Evolutionary conservation across 2,888 invertebrate genomes (phyloP), one percentile per base, ranked within the genome.

Genomic region (Encarsia formosa): DNA sequence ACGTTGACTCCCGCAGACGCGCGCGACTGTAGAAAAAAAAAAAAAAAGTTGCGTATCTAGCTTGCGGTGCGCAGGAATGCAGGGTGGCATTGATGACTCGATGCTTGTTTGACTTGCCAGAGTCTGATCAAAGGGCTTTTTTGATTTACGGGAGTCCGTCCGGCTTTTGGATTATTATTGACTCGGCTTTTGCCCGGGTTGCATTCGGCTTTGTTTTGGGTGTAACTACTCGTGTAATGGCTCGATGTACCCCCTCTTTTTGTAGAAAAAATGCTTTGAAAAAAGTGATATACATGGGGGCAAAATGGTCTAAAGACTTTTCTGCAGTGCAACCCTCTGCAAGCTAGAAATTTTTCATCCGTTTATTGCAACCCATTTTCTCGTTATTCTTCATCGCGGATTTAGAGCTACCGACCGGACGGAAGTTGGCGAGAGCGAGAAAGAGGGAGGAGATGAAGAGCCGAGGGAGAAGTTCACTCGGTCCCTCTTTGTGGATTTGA

Each of bases 1-100:
- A 57, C 66, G 63, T 67, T 66, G 66, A 67, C 66, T 66, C 22
- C 38, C 29, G 20, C 16, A 22, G 26, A 9, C 13, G 18, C 19
- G 20, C 15, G 23, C 15, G 24, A 19, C 35, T 32, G 32, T 5
- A 51, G 41, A 16, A 41, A 8, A 29, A 37, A 47, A 37, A 24
- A 22, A 39, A 39, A 47, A 40, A 45, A 24, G 26, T n/a, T 9
- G 9, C 18, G 31, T 13, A 19, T 19, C 23, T 20, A 19, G 24
- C 26, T 29, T 15, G 29, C n/a, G 15, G 11, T 15, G 46, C 2
- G 18, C 11, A 5, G 29, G 22, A 19, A 20, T 26, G 20, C n/a
- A 29, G 2, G 34, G 35, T 6, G 11, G 16, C 9, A 23, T 18
- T 26, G 6, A 8, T 26, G 6, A 26, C 26, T 26, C 26, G 26